Conservation (phyloP, 1,140 invertebrate species). For the Eriocheir sinensis region DNA sequence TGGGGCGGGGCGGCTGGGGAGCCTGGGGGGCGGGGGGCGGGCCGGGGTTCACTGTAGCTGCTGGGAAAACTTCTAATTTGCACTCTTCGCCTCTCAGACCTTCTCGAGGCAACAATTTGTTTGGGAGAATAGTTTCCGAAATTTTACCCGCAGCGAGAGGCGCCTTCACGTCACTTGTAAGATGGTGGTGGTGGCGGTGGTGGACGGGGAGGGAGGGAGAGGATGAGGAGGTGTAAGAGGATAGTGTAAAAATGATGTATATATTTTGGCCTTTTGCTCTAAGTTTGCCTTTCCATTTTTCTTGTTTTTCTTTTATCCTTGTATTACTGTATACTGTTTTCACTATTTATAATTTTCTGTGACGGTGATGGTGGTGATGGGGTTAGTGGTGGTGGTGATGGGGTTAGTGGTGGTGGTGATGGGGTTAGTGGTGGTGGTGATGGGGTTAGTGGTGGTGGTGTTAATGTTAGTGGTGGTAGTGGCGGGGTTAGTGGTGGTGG, state of each 20-base stretch:
- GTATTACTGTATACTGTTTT: no score
- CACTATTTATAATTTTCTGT: no score
- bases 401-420: background rate
- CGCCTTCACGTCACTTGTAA: slow-evolving; percentile 67
- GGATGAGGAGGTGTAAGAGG: background rate
- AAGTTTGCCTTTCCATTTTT: no score
- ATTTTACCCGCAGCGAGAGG: slow-evolving; percentile 66
- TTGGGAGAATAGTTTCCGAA: slow-evolving; percentile 73
- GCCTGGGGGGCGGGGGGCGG: background rate
- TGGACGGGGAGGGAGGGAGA: background rate
- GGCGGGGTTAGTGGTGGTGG: no score
- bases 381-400: background rate
- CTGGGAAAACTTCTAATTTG: slow-evolving; percentile 75
- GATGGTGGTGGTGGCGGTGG: background rate
- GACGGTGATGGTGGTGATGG: background rate
- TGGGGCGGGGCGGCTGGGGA: background rate
- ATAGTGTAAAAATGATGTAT: no score
- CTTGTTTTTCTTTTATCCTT: no score
- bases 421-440: background rate
- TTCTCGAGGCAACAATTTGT: slow-evolving; percentile 74
- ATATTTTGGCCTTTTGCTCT: no score
- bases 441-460: background rate
- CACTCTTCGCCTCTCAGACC: slow-evolving; percentile 76
- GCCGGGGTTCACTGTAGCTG: slow-evolving; percentile 61
- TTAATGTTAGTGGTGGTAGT: no score